Base-by-base conservation (phyloP, 2,888 invertebrate species). In the Bursaphelenchus okinawaensis region DNA sequence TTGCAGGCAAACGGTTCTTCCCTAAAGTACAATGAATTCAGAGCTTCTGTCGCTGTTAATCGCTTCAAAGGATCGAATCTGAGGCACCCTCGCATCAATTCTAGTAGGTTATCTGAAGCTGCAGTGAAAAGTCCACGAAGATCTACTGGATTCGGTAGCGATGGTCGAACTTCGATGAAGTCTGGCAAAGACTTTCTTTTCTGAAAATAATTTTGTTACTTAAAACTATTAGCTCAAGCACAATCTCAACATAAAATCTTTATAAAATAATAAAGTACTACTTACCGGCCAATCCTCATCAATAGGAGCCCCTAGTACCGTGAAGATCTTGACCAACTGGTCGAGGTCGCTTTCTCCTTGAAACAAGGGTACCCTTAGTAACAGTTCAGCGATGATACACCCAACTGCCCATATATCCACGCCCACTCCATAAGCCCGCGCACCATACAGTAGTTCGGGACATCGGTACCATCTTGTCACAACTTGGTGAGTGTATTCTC, bases 351-450 rank as follows among this genome's bases (percentile, higher is more conserved):
- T 90, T 78, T 96, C 96, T 7, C 96, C 96, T 0, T 95, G 93
- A 68, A 99, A 87, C 80, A 99, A 90, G 0, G 98, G 96, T 4
- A 90, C 85, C 72, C 85, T 72, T n/a, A 85, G 78, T 27, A 86
- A 73, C 27, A 98, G 86, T 84, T 98, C 98, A 0, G 94, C 98
- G 69, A 98, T 84, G 81, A 99, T 96, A 83, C 98, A 99, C 4
- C 98, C 98, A 12, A 94, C 89, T 4, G 98, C 95, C 98, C 98
- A 99, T 87, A 96, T 93, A 83, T 99, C 98, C 19, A 99, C 91
- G 1, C 93, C 93, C n/a, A 90, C 91, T 16, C 93, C 91, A 84
- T 99, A 99, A 81, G 91, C 90, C 55, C 91, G 87, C 0, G 96
- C 93, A 22, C 98, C 98, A 85, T 91, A 95, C 40, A 98, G 85